Evolutionary conservation across 2,113 vertebrate species (phyloP), one percentile per base, ranked within the genome.

Genomic region (Epinephelus fuscoguttatus): DNA sequence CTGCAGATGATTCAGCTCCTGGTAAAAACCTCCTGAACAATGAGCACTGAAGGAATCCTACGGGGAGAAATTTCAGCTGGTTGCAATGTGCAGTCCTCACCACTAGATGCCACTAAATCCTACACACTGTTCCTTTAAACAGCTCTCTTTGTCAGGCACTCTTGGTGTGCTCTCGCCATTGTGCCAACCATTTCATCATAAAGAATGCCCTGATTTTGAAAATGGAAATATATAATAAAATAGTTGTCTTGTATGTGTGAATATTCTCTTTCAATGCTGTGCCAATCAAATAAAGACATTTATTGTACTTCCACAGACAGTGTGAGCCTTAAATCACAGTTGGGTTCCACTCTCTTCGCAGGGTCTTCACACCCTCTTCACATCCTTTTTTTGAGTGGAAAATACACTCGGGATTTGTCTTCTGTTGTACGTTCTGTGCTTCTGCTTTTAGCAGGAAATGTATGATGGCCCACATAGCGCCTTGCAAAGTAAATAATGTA

Each of bases 261-360:
- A 62, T 42, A 56, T 75, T 79, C 19, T 42, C 62, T 56, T 9
- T 18, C 40, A 74, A 42, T n/a, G 14, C 15, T 63, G 2, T 49
- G 1, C 11, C 37, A 56, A 84, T 87, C 40, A 81, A 78, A 83
- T 63, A 30, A 71, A 80, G n/a, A n/a, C 67, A 49, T 30, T 81
- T 70, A 56, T 62, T 76, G 25, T 80, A 25, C 27, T 71, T 55
- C 30, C 50, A 47, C 53, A 76, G 55, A 69, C 13, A 50, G 27
- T 4, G 2, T 14, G 27, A 62, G 45, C 71, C 77, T 78, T 60
- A 84, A 37, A 84, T 86, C 85, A 70, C 78, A 84, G 63, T 25
- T 69, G 15, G 82, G 57, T 64, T 82, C 42, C 47, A 69, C 45
- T 45, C 7, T 3, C 21, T 56, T 9, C 40, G 19, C 8, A n/a